Evolutionary conservation across 2,797 vertebrate species (phyloP), one percentile per base, ranked within the genome.

Genomic region (Benthosema pterotum): DNA sequence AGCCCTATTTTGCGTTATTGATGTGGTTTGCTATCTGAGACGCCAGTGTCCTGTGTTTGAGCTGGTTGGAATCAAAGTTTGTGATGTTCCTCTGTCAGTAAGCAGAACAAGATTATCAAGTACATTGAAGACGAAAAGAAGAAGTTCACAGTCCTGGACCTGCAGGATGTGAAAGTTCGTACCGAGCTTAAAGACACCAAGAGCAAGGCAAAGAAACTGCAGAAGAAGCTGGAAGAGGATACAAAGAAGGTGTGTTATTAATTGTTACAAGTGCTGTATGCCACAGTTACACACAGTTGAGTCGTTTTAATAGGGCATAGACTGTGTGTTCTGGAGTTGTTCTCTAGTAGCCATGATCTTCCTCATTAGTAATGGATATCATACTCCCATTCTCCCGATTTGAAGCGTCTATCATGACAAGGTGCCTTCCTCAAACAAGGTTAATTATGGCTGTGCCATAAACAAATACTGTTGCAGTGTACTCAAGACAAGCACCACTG

Each of bases 181-280:
- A 97, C 99, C 88, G 97, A 94, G 76, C 88, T 98, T 64, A 99
- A 98, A 84, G 90, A 98, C 86, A 91, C 85, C 49, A 95, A 95
- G 79, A 95, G 90, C 91, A 98, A 96, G 82, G 90, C 84, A 67
- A 97, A 96, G 89, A 96, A 97, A 72, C 83, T 97, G 65, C 94
- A 95, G 74, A 98, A 97, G 78, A 96, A 99, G 76, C 93, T 99
- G 74, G 92, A 95, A 55, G 99, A 98, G 77, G 96, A 99, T 60
- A 94, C 93, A 82, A 95, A 97, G 80, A 99, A 98, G 96, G 98
- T 99, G 70, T 60, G 85, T 42, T 32, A 42, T 55, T 14, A 28
- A 53, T 47, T 57, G 77, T 77, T 67, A 38, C 60, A 64, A 57
- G n/a, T 51, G 22, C 19, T 67, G 57, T 58, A 52, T 51, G 68